Conservation (phyloP, 2,113 vertebrate genomes). For the Corapipo altera region DNA sequence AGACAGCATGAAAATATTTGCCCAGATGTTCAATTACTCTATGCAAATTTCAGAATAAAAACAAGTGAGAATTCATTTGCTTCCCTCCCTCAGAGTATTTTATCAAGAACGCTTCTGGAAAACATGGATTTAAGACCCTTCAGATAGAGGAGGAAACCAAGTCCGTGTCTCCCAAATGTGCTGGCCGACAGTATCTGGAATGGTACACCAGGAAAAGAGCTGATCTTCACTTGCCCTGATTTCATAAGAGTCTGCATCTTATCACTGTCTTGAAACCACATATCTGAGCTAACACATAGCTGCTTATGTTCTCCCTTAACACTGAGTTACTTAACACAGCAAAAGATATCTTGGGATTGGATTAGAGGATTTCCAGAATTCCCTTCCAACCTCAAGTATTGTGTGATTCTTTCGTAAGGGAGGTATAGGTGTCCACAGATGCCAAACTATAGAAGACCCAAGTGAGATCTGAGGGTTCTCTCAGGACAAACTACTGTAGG, state of each 20-base stretch:
- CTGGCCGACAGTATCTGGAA: not conserved
- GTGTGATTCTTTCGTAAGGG: not conserved
- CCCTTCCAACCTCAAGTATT: not conserved
- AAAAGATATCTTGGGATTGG: not conserved
- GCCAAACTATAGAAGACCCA: accelerated
- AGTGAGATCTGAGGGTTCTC: not conserved
- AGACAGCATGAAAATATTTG: not conserved
- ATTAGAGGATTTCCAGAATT: not conserved
- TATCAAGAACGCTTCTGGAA: not conserved
- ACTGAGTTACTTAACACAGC: not conserved
- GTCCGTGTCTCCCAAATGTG: not conserved
- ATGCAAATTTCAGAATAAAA: not conserved
- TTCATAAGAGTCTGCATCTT: accelerated
- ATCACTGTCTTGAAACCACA: not conserved
- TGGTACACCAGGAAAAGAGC: not conserved
- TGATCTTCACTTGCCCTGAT: not conserved
- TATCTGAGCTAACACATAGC: not conserved
- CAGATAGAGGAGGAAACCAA: not conserved
- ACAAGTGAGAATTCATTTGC: not conserved
- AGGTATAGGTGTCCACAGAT: not conserved
- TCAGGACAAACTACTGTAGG: not conserved
- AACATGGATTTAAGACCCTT: not conserved
- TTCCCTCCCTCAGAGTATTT: not conserved
- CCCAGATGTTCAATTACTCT: not conserved
- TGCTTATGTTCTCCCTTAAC: not conserved